Base-by-base conservation (phyloP, 2,797 vertebrate species). In the Aldrovandia affinis region DNA sequence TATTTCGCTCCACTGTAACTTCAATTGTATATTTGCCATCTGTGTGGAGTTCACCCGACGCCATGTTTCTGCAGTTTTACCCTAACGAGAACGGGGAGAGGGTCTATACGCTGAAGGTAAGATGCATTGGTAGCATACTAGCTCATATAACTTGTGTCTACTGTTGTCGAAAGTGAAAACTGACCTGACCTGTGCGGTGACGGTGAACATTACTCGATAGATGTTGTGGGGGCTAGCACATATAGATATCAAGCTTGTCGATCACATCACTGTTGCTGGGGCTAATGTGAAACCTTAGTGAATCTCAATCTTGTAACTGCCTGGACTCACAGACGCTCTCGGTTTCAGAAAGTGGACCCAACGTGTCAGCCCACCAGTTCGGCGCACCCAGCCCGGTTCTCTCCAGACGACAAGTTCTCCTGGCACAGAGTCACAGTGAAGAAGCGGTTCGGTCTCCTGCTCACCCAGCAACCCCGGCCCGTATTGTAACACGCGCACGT, bases 401-500 rank as follows among this genome's bases (percentile, higher is more conserved):
- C 97, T 12, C 97, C 97, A 0, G 97, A 98, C 20, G 97, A 98
- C 91, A 97, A 98, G 88, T 98, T 97, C 91, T 98, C 97, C 44
- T 86, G 96, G 39, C 96, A 98, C 89, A 89, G 97, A 1, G 95
- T 98, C 88, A 94, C 93, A 5, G 39, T 98, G 89, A 98, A 98
- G 95, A 98, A 96, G 86, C 95, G 97, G 73, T 98, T 98, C 54
- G 93, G 95, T 50, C 90, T 98, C 0, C 94, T 98, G 84, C 92
- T 97, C 85, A 98, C 97, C 57, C 97, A 98, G 90, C 96, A 96
- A 77, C 96, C 97, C 25, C 93, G 90, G 30, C 96, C 96, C 0
- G 78, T 97, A 18, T 90, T 98, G 87, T 98, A 65, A 91, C 20
- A 2, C 28, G 20, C 0, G 33, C 10, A 3, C 14, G 15, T 15